These are phyloP conservation scores for Troides oblongomaculatus DNA, from an alignment of 2,888 invertebrate genomes.

Conservation along the genomic window DNA sequence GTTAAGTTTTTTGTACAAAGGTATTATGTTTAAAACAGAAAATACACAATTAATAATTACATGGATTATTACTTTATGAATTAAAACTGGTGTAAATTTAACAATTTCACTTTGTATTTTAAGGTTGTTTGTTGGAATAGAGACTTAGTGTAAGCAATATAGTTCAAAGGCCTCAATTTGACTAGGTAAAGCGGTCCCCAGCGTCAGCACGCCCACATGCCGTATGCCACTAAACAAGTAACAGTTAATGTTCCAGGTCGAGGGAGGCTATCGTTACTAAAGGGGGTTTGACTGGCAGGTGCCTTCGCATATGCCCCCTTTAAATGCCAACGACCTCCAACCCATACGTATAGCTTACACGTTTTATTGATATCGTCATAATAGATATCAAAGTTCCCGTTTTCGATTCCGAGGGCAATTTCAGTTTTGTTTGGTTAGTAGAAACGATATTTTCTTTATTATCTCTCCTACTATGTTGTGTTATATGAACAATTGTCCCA, in stretches of 20 bases:
- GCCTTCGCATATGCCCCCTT: slow-evolving; percentile 72
- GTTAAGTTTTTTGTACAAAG: no score
- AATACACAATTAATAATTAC: no score
- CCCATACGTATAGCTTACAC: slow-evolving; percentile 45
- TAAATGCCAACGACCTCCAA: slow-evolving; percentile 71
- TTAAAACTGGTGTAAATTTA: no score
- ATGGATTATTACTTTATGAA: no score
- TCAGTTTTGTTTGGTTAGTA: slow-evolving; percentile 5
- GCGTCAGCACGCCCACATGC: slow-evolving; percentile 27
- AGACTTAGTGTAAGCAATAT: not conserved
- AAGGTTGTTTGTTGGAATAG: not conserved
- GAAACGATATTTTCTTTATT: slow-evolving; percentile 16
- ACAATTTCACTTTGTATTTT: not conserved
- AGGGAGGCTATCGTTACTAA: slow-evolving; percentile 48
- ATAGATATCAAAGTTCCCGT: slow-evolving; percentile 29
- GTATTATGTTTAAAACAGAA: no score
- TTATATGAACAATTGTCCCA: not conserved
- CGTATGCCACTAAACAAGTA: slow-evolving; percentile 57
- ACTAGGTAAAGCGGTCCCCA: slow-evolving; percentile 10
- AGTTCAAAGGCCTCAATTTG: slow-evolving; percentile 5
- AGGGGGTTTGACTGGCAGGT: slow-evolving; percentile 63
- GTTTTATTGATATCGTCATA: slow-evolving; percentile 40
- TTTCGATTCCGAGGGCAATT: slow-evolving; percentile 13
- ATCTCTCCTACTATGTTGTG: slow-evolving; percentile 3
- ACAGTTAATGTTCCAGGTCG: slow-evolving; percentile 71